Evolutionary conservation across 2,888 invertebrate species (phyloP), one percentile per base, ranked within the genome.

Genomic region (Scaptodrosophila latifasciaeformis): DNA sequence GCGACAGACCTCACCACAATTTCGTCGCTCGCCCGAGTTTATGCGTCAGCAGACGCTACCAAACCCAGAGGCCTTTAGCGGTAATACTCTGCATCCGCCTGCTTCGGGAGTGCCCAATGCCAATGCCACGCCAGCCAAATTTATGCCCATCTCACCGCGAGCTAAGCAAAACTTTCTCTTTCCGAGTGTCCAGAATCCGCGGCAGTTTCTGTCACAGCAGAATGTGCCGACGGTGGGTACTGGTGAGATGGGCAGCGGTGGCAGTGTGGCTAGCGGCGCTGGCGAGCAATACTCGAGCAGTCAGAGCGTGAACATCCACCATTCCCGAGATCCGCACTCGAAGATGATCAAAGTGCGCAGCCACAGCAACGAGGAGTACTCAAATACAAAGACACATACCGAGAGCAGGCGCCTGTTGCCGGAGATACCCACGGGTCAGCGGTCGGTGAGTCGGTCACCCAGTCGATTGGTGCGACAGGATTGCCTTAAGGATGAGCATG

Each of bases 271-370:
- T 17, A 70, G 70, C 45, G 59, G 34, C 2, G 31, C 59, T 0
- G 77, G 77, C 0, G 83, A 84, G 37, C 86, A 86, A 18, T 85
- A 86, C 55, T 81, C 84, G 0, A 86, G 85, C 59, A 85, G 83
- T 54, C 85, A 85, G 67, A 85, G 85, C 54, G 84, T 85, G 2
- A 85, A 85, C 19, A 83, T 83, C 2, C 85, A 85, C 49, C 82
- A 83, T 30, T 65, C 78, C 6, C 77, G 84, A 0, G 84, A 85
- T 59, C 80, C 75, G 19, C 82, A 84, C 56, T 66, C 84, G 10
- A 86, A 86, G 70, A 86, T 86, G 86, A 86, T 86, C 21, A 86
- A 86, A 62, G 85, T 86, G 39, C 82, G 86, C 49, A 86, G 86
- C 44, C 86, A 86, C 58, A 86, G 86, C 67, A 86, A 86, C 57